Conservation (phyloP, 2,888 invertebrate species). For the Amblyteles armatorius region DNA sequence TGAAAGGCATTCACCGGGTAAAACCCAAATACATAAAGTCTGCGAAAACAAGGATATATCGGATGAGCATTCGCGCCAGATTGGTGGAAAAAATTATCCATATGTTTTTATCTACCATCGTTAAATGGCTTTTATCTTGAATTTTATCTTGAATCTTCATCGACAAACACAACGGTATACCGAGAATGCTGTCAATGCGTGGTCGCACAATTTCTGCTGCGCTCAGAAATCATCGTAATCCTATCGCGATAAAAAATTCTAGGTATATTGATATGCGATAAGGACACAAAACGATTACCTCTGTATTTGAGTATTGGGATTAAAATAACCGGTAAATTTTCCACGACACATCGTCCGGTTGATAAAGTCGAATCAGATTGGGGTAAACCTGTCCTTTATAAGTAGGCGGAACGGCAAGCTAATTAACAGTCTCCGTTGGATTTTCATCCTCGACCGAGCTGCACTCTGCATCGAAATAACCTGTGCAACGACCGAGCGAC, state of each 20-base stretch:
- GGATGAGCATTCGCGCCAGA: too few species aligned
- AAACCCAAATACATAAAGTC: too few species aligned
- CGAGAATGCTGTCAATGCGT: too few species aligned
- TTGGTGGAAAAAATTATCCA: too few species aligned
- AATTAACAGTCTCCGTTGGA: not conserved
- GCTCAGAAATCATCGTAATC: too few species aligned
- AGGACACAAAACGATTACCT: not conserved
- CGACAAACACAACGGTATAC: too few species aligned
- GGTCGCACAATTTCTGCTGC: too few species aligned
- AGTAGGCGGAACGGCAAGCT: not conserved
- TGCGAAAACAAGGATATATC: too few species aligned
- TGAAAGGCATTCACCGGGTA: too few species aligned
- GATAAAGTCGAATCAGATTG: not conserved
- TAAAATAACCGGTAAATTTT: not conserved
- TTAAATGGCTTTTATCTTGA: too few species aligned
- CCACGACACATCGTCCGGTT: not conserved
- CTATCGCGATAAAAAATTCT: not conserved
- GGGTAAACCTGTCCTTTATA: not conserved
- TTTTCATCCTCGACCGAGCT: not conserved
- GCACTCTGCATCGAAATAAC: not conserved
- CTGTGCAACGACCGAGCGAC: not conserved
- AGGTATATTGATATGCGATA: not conserved
- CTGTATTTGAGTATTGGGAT: not conserved
- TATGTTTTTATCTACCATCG: too few species aligned
- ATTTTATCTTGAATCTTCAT: too few species aligned